A percentile compares a stretch with the other conserved stretches of the same genome.
These are phyloP conservation scores for Phaethon lepturus DNA, from an alignment of 2,113 vertebrate species.

Conservation along the genomic window DNA sequence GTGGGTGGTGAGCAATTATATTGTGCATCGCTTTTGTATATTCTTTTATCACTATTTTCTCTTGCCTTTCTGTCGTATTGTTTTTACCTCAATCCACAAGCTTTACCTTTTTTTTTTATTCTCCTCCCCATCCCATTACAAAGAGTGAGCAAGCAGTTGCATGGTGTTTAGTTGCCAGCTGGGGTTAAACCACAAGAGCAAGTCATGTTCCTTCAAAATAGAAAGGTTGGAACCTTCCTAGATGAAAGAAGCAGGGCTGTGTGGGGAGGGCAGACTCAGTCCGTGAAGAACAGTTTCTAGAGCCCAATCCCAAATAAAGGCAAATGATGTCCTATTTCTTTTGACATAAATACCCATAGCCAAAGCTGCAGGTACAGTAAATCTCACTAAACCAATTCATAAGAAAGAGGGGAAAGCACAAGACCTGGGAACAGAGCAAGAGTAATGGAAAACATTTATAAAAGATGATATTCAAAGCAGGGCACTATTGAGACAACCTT, in stretches of 20 bases:
- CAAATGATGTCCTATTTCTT: background rate
- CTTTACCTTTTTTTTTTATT: too few relatives aligned
- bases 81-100: too few relatives aligned
- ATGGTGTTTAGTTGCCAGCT: too few relatives aligned
- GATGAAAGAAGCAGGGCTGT: background rate
- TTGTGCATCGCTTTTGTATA: too few relatives aligned
- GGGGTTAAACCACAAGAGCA: too few relatives aligned
- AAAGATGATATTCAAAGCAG: background rate
- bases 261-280: accelerated
- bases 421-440: background rate
- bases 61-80: too few relatives aligned
- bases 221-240: background rate
- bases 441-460: background rate
- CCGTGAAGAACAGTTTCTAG: background rate
- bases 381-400: background rate
- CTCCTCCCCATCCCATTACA: too few relatives aligned
- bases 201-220: background rate
- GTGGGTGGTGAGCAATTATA: too few relatives aligned
- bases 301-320: background rate
- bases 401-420: background rate
- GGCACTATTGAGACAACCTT: background rate
- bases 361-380: background rate
- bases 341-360: background rate
- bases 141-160: too few relatives aligned
- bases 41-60: too few relatives aligned